A percentile compares a stretch with the other conserved stretches of the same genome.
Evolutionary conservation across 1,140 invertebrate species (phyloP).

Genomic region (Drosophila equinoxialis): DNA sequence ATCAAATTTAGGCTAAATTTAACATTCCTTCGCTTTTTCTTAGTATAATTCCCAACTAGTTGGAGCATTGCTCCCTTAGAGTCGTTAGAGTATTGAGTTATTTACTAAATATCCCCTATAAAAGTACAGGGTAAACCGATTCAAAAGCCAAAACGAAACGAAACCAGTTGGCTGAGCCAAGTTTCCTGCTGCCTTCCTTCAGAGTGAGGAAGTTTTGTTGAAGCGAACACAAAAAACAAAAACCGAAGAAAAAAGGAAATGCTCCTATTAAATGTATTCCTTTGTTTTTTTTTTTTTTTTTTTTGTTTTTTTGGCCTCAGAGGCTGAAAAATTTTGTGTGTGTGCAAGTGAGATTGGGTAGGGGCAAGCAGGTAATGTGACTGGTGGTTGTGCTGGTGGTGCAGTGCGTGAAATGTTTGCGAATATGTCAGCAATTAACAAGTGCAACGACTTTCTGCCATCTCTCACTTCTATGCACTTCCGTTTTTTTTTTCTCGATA

Average conservation of each 20-base stretch:
- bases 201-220: constrained; percentile 60
- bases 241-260: constrained; percentile 66
- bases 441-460: constrained; percentile 51
- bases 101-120: neutral
- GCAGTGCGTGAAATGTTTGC: constrained; percentile 40
- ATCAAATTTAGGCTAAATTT: no score
- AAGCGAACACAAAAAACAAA: constrained; percentile 22
- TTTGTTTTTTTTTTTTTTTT: constrained; percentile 36
- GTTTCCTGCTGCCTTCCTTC: constrained; percentile 53
- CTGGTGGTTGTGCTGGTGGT: constrained; percentile 43
- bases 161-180: constrained; percentile 70
- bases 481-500: constrained; percentile 21
- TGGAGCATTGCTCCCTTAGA: no score
- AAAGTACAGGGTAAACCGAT: neutral
- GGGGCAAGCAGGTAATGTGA: neutral
- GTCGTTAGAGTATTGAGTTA: neutral
- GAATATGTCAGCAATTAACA: constrained; percentile 49
- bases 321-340: constrained; percentile 20
- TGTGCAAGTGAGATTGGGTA: neutral
- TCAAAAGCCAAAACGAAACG: constrained; percentile 24
- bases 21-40: no score
- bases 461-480: constrained; percentile 5
- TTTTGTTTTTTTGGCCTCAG: constrained; percentile 44
- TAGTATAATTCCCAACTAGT: no score
- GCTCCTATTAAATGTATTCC: constrained; percentile 74